These are phyloP conservation scores for Cosmopolites sordidus DNA, from an alignment of 2,888 invertebrate genomes.

Conservation along the genomic window DNA sequence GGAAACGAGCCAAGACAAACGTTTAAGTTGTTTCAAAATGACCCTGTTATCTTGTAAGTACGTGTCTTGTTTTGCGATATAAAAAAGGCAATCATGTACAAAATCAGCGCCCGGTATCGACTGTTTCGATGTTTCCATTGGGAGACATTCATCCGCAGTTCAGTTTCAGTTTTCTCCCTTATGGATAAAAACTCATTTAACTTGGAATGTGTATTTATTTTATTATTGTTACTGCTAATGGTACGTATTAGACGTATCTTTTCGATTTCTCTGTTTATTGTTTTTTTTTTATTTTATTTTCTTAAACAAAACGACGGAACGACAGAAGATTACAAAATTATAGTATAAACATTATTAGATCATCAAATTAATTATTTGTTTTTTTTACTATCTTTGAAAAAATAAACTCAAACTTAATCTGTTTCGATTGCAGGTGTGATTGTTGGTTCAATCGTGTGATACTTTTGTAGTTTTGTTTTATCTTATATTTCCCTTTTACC, in stretches of 20 bases:
- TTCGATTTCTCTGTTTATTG: conserved; percentile 26
- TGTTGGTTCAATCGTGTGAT: no score
- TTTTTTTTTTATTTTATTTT: no score
- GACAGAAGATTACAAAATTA: no score
- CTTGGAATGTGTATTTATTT: conserved; percentile 52
- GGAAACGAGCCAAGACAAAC: conserved; percentile 47
- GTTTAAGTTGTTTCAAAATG: conserved; percentile 48
- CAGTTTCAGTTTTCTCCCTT: conserved; percentile 37
- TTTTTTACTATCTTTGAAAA: no score
- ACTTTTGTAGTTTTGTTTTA: no score
- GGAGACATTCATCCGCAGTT: conserved; percentile 48
- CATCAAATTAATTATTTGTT: no score
- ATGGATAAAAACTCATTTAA: conserved; percentile 51
- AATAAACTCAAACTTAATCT: no score
- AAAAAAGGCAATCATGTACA: conserved; percentile 52
- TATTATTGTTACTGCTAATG: conserved; percentile 49
- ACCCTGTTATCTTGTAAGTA: conserved; percentile 49
- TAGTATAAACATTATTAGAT: no score
- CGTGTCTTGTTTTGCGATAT: conserved; percentile 50
- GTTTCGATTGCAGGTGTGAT: no score
- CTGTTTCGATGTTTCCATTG: conserved; percentile 50
- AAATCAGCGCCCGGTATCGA: conserved; percentile 50
- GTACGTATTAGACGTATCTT: conserved; percentile 41
- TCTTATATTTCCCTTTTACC: no score
- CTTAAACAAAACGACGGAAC: no score